phyloP scores from a whole-genome alignment of 1,140 invertebrate genomes.

The Pseudomyrmex flavicornis region DNA sequence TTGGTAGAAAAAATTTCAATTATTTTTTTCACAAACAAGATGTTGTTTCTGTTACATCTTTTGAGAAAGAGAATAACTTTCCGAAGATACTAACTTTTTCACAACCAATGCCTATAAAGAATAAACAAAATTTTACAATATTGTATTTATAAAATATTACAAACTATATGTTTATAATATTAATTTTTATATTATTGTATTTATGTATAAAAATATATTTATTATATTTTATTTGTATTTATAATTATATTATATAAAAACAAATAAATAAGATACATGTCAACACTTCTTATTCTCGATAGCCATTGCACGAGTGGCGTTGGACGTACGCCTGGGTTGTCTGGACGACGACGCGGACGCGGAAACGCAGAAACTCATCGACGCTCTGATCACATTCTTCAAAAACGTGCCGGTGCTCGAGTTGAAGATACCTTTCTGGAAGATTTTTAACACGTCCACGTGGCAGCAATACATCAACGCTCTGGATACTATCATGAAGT shows the following conservation, averaged over 20 bases:
- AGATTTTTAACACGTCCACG: slow-evolving; percentile 90
- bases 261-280: slow-evolving; percentile 21
- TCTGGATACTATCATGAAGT: slow-evolving; percentile 89
- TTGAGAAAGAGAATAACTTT: no score
- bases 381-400: slow-evolving; percentile 92
- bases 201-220: no score
- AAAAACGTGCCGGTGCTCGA: slow-evolving; percentile 92
- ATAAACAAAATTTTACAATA: no score
- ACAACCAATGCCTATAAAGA: no score
- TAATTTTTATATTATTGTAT: no score
- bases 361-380: slow-evolving; percentile 91
- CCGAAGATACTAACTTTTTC: no score
- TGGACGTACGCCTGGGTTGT: slow-evolving; percentile 92
- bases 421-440: slow-evolving; percentile 92
- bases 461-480: slow-evolving; percentile 91
- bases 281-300: slow-evolving; percentile 54
- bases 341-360: slow-evolving; percentile 87
- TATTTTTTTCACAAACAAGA: not conserved
- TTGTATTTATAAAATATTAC: no score
- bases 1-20: not conserved
- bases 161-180: no score
- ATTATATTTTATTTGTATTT: no score
- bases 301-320: slow-evolving; percentile 93
- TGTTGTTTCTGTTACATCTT: no score
- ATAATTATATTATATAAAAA: no score